Percentiles rank a stretch among this genome's conserved stretches.
Conservation (phyloP, 2,888 invertebrate species). For the Rotaria macrura region DNA sequence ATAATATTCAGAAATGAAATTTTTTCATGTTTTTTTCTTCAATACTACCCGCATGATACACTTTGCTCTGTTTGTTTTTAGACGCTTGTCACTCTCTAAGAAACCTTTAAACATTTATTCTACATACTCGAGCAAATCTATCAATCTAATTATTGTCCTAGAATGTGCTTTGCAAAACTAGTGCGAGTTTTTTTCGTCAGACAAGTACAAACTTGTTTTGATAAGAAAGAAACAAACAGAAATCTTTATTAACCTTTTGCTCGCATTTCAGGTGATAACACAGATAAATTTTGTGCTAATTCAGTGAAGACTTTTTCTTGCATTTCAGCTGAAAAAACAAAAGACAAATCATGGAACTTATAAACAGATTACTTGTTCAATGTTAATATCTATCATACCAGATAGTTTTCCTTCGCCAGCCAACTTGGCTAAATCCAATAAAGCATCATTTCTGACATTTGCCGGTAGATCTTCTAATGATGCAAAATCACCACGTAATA, state of each 20-base stretch:
- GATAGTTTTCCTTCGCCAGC: not conserved
- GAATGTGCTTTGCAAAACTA: too few species aligned
- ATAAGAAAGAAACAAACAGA: not conserved
- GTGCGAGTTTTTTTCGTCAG: too few species aligned
- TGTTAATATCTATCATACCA: not conserved
- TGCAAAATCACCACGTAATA: not conserved
- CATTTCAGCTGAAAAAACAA: not conserved
- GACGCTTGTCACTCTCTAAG: not conserved
- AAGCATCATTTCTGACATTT: not conserved
- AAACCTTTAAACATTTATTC: too few species aligned
- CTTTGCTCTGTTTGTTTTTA: not conserved
- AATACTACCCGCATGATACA: too few species aligned
- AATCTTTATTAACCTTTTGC: not conserved
- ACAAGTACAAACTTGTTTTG: too few species aligned
- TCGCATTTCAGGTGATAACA: not conserved
- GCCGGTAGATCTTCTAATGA: not conserved
- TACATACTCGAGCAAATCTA: too few species aligned
- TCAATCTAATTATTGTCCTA: too few species aligned
- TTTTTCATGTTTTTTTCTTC: too few species aligned
- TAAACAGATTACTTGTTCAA: too few species aligned
- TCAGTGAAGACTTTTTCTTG: not conserved
- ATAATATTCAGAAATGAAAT: too few species aligned
- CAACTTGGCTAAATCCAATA: not conserved
- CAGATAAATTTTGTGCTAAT: not conserved
- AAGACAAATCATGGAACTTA: not conserved